Evolutionary conservation across 2,113 vertebrate species (phyloP), one percentile per base, ranked within the genome.

Genomic region (Pterocles orientalis): DNA sequence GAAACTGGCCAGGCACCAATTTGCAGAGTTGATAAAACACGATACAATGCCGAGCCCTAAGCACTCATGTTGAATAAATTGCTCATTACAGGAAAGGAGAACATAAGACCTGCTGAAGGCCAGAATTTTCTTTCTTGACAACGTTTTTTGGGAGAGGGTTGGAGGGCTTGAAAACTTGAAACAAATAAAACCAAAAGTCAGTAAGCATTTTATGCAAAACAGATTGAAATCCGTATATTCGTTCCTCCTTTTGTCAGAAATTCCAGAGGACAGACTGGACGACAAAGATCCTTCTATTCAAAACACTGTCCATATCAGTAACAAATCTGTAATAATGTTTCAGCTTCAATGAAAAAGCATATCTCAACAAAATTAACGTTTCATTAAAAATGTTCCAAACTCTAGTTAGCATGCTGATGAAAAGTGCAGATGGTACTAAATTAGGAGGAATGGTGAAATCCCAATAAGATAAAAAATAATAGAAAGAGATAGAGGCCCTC

Each of bases 351-450:
- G 66, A 87, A 94, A 87, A 24, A 79, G 76, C n/a, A 25, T 82
- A 89, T 72, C 34, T 82, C 53, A 64, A 87, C 48, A 94, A 96
- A 95, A 94, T 60, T 85, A 94, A 79, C 4, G 26, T 96, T 96
- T 87, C 78, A 87, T 95, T 86, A 72, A 82, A 95, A 91, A 82
- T 80, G 57, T 82, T 92, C 70, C 73, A 87, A 96, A 79, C 24
- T 91, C 77, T 53, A 87, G 94, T 80, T 91, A 95, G 57, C 61
- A 84, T 65, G 88, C 92, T 91, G 81, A 94, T 94, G 61, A 90
- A 93, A 93, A 94, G 83, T 94, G 95, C 94, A 96, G 92, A 95
- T 94, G 94, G 95, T 95, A 88, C 77, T 82, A 86, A 95, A 95
- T 90, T 70, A 77, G 56, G 45, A 95, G 56, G 39, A 94, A 88